Evolutionary conservation across 92 coral and sea anemone species (phyloP), one percentile per base, ranked within the genome.

Genomic region (Siderastrea radians): DNA sequence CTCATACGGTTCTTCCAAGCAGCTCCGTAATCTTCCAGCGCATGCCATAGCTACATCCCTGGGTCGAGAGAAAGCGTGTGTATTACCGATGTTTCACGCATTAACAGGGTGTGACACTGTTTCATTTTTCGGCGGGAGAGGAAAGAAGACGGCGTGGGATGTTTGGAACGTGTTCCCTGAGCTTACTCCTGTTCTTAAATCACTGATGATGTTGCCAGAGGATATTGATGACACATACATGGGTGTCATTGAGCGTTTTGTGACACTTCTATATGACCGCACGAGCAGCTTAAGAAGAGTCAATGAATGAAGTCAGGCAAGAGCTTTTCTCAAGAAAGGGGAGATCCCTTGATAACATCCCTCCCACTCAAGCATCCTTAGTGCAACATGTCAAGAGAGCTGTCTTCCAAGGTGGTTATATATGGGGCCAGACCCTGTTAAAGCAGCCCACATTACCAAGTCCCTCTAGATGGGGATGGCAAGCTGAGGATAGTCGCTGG

Each of bases 81-180:
- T 71, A 38, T 49, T 71, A 71, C 55, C 38, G 54, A 71, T 71
- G 75, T 71, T 71, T 48, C 94, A 80, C 47, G 90, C 90, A 19
- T 13, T 90, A 17, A 90, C 93, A 13, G 93, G 93, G 3, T 86
- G 90, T n/a, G 93, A 90, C 80, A 90, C 90, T 9, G 93, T 90
- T 15, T 90, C 93, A 52, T 90, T 90, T 64, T 92, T 87, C 79
- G 58, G 89, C 5, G 94, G 92, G 14, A 68, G 90, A 10, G 86
- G 94, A 17, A 88, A 79, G 59, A 71, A 55, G 64, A 86, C 75
- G 1, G 75, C 58, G 55, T 71, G 75, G 84, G 90, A 78, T 12
- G 70, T 68, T 7, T 86, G 90, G 84, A 66, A 52, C 38, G 78
- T 78, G 52, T 86, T 67, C 17, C 88, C 88, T 0, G 92, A 89